Conservation (phyloP, 2,888 invertebrate genomes). For the Stegana nigrithorax region DNA sequence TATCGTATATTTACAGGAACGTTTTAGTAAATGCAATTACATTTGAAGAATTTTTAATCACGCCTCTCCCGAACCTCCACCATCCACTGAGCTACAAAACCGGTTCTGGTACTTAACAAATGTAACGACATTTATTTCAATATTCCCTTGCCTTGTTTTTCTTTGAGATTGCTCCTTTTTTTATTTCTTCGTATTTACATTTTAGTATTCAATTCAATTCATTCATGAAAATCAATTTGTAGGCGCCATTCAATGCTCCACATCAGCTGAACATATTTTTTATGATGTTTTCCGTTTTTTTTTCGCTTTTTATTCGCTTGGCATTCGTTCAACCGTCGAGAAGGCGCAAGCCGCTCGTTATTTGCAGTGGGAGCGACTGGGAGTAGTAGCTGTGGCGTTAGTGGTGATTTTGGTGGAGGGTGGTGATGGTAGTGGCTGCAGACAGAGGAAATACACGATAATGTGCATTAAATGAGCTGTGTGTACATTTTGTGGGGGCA, state of each 20-base stretch:
- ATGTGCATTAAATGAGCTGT: conserved; percentile 61
- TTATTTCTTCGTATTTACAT: conserved; percentile 23
- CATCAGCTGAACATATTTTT: conserved; percentile 45
- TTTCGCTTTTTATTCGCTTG: conserved; percentile 29
- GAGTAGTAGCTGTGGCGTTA: too few relatives aligned
- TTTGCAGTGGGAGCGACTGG: neutral
- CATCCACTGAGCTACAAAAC: too few relatives aligned
- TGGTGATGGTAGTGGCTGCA: neutral
- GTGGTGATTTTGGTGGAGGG: too few relatives aligned
- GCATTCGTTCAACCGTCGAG: conserved; percentile 46
- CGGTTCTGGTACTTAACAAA: too few relatives aligned
- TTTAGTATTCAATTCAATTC: conserved; percentile 36
- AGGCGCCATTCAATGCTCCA: conserved; percentile 45
- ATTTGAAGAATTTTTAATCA: too few relatives aligned
- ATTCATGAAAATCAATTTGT: conserved; percentile 54
- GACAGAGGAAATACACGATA: conserved; percentile 44
- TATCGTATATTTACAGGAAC: too few relatives aligned
- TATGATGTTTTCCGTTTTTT: neutral
- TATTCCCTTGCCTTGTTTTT: conserved; percentile 9
- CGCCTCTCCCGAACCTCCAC: too few relatives aligned
- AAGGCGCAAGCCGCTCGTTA: neutral
- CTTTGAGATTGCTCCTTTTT: conserved; percentile 13
- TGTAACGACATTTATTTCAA: too few relatives aligned
- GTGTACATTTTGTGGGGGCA: conserved; percentile 46
- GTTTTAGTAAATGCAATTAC: too few relatives aligned